A percentile compares a stretch with the other conserved stretches of the same genome.
Evolutionary conservation across 2,797 vertebrate species (phyloP).

Genomic region (Labeo calbasu): DNA sequence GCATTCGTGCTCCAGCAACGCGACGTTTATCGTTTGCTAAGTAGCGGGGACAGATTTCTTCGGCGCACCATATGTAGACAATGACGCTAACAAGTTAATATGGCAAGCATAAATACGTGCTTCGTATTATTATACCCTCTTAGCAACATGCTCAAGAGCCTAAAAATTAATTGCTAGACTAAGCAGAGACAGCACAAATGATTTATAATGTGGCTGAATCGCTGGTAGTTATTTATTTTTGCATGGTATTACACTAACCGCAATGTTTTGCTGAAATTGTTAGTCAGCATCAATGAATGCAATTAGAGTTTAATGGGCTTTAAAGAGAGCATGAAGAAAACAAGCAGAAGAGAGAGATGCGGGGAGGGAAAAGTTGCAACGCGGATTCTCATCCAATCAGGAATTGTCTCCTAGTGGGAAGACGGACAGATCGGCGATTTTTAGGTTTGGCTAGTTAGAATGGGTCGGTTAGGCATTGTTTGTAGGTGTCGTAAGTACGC

Average conservation of each 20-base stretch:
- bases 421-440: neutral
- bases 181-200: conserved; percentile 69
- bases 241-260: conserved; percentile 66
- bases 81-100: conserved; percentile 68
- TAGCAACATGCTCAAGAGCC: conserved; percentile 68
- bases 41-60: conserved; percentile 64
- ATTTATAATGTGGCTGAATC: conserved; percentile 69
- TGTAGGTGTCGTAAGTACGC: neutral
- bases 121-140: conserved; percentile 66
- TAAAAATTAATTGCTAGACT: conserved; percentile 71
- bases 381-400: conserved; percentile 23
- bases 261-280: conserved; percentile 67
- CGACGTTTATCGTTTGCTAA: conserved; percentile 66
- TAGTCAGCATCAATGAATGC: conserved; percentile 71
- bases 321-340: conserved; percentile 64
- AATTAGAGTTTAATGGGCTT: conserved; percentile 73
- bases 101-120: conserved; percentile 66
- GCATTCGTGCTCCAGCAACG: conserved; percentile 38
- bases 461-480: neutral
- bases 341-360: conserved; percentile 22
- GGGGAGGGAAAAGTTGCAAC: conserved; percentile 42
- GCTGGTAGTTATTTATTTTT: conserved; percentile 71
- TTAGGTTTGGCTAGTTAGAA: neutral
- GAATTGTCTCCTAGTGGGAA: conserved; percentile 8
- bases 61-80: conserved; percentile 61